phyloP scores from a whole-genome alignment of 2,797 vertebrate genomes.

The Sebastes trivittatus region DNA sequence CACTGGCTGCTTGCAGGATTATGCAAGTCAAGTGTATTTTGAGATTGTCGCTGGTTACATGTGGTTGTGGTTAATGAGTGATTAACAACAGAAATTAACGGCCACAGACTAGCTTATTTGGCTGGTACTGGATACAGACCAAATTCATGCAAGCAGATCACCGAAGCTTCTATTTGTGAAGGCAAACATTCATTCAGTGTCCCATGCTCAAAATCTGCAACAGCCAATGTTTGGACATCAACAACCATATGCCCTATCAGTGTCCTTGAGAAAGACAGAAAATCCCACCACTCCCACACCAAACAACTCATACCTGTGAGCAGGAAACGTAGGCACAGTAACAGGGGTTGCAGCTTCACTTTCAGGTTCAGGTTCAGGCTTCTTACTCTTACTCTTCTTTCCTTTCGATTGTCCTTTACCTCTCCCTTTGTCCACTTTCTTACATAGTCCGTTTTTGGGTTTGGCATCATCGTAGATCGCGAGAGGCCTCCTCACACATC shows the following conservation, averaged over 20 bases:
- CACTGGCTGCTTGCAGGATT: background rate
- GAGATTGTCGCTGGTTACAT: background rate
- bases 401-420: constrained; percentile 85
- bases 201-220: background rate
- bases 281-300: background rate
- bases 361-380: constrained; percentile 82
- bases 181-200: background rate
- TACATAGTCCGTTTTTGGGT: constrained; percentile 90
- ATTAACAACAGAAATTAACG: background rate
- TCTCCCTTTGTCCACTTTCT: constrained; percentile 80
- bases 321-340: constrained; percentile 89
- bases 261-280: background rate
- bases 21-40: background rate
- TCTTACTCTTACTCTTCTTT: constrained; percentile 83
- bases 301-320: constrained; percentile 87
- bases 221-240: background rate
- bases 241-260: background rate
- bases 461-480: constrained; percentile 91
- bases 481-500: constrained; percentile 89
- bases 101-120: background rate
- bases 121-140: background rate
- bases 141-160: background rate
- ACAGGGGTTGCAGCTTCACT: constrained; percentile 77
- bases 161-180: background rate
- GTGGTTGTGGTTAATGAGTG: background rate